phyloP scores from a whole-genome alignment of 2,888 invertebrate genomes.

The Girardia tigrina region DNA sequence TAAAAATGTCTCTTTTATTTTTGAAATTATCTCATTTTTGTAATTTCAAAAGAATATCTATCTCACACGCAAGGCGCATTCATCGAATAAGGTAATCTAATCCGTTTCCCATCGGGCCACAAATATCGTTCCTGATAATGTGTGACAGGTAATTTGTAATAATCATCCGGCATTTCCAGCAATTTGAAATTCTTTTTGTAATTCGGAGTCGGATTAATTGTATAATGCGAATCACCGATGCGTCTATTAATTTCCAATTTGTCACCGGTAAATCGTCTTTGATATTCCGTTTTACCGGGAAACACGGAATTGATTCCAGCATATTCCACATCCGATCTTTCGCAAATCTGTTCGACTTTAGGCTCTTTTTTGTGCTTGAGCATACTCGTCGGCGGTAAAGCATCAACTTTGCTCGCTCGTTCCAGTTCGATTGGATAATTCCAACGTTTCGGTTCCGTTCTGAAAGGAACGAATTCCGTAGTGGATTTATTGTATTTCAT shows the following conservation, averaged over 20 bases:
- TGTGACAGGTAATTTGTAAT: constrained; percentile 38
- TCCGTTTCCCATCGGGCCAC: constrained; percentile 44
- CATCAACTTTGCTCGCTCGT: neutral
- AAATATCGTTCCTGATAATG: constrained; percentile 47
- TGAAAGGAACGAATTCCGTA: constrained; percentile 16
- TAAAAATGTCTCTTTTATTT: too few relatives aligned
- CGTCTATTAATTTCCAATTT: constrained; percentile 16
- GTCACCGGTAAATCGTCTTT: constrained; percentile 35
- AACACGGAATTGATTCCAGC: constrained; percentile 48
- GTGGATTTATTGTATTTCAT: constrained; percentile 28
- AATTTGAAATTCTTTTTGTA: constrained; percentile 44
- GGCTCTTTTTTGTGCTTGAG: neutral
- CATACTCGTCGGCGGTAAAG: constrained; percentile 26
- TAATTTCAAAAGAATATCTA: too few relatives aligned
- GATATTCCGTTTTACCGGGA: constrained; percentile 47
- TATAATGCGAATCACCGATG: constrained; percentile 41
- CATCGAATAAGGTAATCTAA: neutral
- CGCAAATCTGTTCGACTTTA: constrained; percentile 35
- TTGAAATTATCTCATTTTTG: too few relatives aligned
- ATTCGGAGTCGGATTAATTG: constrained; percentile 47
- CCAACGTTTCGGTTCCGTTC: constrained; percentile 26
- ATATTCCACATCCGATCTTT: constrained; percentile 44
- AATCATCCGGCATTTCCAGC: constrained; percentile 9
- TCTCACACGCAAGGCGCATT: neutral
- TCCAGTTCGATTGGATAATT: constrained; percentile 26